Evolutionary conservation across 2,888 invertebrate genomes (phyloP).

Genomic region (Coelinius sp.): DNA sequence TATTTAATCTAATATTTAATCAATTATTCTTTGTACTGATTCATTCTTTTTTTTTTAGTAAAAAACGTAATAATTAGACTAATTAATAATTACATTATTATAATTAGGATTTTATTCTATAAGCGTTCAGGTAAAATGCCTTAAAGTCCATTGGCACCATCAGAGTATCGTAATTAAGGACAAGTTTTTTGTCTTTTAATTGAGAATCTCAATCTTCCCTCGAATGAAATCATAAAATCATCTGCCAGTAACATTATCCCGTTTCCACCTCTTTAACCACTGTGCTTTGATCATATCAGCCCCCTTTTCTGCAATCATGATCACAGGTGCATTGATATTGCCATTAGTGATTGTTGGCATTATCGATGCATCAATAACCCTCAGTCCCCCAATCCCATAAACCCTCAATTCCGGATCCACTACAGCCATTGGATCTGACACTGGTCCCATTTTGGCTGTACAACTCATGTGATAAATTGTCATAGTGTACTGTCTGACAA

Average conservation of each 20-base stretch:
- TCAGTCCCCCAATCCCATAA: conserved; percentile 82
- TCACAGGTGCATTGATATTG: conserved; percentile 88
- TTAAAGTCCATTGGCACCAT: neutral
- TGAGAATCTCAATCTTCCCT: too few relatives aligned
- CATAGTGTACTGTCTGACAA: conserved; percentile 86
- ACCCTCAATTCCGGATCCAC: conserved; percentile 84
- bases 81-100: too few relatives aligned
- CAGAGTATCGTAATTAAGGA: neutral
- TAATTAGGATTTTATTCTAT: too few relatives aligned
- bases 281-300: conserved; percentile 84
- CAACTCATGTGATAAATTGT: conserved; percentile 91
- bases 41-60: neutral
- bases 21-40: neutral
- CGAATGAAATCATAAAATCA: too few relatives aligned
- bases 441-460: conserved; percentile 88
- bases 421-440: conserved; percentile 83
- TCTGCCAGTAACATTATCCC: conserved; percentile 39
- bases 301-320: conserved; percentile 91
- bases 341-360: conserved; percentile 91
- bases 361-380: conserved; percentile 90
- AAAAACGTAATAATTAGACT: too few relatives aligned
- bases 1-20: neutral
- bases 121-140: neutral
- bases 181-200: too few relatives aligned
- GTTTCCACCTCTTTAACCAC: conserved; percentile 73